Conservation (phyloP, 2,113 vertebrate species). For the Bujurquina vittata region DNA sequence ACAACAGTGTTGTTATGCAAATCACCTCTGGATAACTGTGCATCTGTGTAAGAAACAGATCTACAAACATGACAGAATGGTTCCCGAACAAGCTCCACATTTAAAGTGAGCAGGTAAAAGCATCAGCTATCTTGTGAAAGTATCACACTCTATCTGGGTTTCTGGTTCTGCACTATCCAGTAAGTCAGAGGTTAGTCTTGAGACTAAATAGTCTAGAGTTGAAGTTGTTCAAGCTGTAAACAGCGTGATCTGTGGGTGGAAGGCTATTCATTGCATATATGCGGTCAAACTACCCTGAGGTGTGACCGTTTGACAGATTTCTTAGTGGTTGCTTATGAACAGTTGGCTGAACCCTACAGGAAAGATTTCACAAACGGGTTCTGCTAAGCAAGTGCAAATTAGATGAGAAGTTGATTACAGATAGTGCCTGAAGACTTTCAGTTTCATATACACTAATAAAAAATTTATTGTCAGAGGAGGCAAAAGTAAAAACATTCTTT, state of each 20-base stretch:
- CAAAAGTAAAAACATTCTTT: no score
- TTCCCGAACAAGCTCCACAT: not conserved
- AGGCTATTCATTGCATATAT: not conserved
- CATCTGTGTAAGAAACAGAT: constrained; percentile 14
- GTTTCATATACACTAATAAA: not conserved
- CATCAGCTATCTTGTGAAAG: not conserved
- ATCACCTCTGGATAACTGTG: constrained; percentile 26
- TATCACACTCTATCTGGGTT: not conserved
- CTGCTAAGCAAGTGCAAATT: constrained; percentile 12
- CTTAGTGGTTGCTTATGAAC: not conserved
- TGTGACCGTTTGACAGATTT: not conserved
- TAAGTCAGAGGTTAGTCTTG: not conserved
- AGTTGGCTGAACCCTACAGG: constrained; percentile 3
- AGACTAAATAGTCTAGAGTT: not conserved
- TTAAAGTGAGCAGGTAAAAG: constrained; percentile 2
- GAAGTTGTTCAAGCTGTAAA: not conserved
- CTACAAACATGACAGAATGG: not conserved
- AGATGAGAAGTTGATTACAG: not conserved
- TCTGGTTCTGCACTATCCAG: not conserved
- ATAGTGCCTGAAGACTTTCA: not conserved
- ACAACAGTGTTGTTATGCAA: constrained; percentile 49
- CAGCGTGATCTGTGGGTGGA: not conserved
- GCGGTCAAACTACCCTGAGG: not conserved
- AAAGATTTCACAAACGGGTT: not conserved
- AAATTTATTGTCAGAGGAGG: not conserved